A percentile compares a stretch with the other conserved stretches of the same genome.
Conservation (phyloP, 2,797 vertebrate species). For the Chloroceryle inda region DNA sequence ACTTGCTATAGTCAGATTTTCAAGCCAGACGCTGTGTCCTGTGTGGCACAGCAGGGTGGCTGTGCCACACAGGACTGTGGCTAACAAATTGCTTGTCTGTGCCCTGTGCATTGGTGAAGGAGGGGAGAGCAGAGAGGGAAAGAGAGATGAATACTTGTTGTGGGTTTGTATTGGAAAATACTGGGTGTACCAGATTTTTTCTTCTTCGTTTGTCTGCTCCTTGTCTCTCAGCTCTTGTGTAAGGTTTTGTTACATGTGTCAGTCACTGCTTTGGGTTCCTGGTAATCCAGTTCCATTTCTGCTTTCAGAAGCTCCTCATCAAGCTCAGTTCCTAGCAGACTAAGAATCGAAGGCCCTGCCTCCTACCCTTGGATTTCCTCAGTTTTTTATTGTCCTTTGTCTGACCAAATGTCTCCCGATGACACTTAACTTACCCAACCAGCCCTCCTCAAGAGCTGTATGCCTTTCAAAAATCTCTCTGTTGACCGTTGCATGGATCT, state of each 20-base stretch:
- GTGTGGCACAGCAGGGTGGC: not conserved
- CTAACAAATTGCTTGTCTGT: not conserved
- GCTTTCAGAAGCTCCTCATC: not conserved
- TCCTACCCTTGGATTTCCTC: not conserved
- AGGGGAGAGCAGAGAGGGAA: not conserved
- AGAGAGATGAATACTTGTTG: not conserved
- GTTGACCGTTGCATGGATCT: not conserved
- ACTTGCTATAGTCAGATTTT: not conserved
- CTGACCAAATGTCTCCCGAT: not conserved
- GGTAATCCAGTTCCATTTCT: not conserved
- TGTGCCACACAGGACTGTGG: not conserved
- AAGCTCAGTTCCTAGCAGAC: not conserved
- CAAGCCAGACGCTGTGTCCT: not conserved
- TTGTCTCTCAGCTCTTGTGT: not conserved
- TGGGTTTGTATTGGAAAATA: not conserved
- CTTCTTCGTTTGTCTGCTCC: not conserved
- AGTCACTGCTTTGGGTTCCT: rapidly evolving
- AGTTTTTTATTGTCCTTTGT: not conserved
- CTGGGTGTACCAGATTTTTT: not conserved
- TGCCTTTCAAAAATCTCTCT: not conserved
- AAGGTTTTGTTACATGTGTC: rapidly evolving
- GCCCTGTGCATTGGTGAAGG: not conserved
- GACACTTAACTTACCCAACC: not conserved
- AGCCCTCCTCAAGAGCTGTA: not conserved
- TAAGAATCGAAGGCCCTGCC: not conserved